Evolutionary conservation across 2,888 invertebrate genomes (phyloP).

Genomic region (Lamellibrachia columna): DNA sequence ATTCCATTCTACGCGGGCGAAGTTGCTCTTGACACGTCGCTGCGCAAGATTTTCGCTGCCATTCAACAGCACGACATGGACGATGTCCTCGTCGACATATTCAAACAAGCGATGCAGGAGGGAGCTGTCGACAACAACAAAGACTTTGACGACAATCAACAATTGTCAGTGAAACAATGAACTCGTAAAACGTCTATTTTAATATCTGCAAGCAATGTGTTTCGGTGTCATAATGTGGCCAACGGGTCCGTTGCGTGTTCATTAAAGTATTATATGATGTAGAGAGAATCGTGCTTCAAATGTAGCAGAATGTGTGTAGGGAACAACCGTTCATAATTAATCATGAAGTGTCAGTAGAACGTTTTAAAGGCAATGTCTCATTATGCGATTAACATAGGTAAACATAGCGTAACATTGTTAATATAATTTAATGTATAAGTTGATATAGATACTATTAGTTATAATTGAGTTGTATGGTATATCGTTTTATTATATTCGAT

Average conservation of each 20-base stretch:
- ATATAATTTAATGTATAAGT: no score
- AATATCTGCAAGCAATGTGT: neutral
- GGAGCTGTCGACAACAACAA: neutral
- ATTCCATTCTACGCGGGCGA: slow-evolving; percentile 36
- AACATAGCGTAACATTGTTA: no score
- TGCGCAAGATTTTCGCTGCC: slow-evolving; percentile 33
- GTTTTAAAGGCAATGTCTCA: no score
- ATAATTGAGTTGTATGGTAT: no score
- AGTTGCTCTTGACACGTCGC: slow-evolving; percentile 30
- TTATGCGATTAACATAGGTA: no score
- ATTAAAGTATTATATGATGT: neutral
- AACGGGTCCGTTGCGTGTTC: neutral
- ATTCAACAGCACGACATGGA: slow-evolving; percentile 28
- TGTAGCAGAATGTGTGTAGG: neutral
- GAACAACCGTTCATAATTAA: no score
- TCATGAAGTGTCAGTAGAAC: no score
- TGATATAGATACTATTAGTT: no score
- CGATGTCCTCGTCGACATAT: slow-evolving; percentile 24
- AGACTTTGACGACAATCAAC: neutral
- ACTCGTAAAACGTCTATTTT: neutral
- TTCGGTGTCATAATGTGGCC: neutral
- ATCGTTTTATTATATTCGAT: no score
- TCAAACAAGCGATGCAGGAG: neutral
- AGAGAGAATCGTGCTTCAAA: neutral
- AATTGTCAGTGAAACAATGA: neutral